Conservation (phyloP, 2,113 vertebrate genomes). For the Alces alces region DNA sequence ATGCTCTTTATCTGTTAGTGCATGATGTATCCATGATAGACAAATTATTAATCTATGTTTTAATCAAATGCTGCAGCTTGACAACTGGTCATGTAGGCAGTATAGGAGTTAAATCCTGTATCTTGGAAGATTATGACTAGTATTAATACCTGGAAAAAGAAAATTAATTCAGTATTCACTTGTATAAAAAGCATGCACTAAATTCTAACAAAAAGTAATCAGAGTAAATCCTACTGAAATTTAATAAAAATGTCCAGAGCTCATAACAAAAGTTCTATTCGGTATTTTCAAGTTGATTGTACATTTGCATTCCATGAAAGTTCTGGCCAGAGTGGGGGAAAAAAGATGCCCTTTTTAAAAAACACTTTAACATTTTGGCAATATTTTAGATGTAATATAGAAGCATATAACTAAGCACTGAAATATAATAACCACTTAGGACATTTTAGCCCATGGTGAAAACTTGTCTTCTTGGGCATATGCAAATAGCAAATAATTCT, state of each 20-base stretch:
- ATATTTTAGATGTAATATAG: not conserved
- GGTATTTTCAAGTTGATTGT: constrained; percentile 43
- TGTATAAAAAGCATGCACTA: constrained; percentile 57
- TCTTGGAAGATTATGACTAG: constrained; percentile 61
- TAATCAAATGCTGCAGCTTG: constrained; percentile 78
- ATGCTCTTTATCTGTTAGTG: constrained; percentile 83
- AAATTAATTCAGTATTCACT: constrained; percentile 65
- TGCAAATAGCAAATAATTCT: constrained; percentile 53
- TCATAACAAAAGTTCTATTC: constrained; percentile 49
- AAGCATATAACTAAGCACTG: not conserved
- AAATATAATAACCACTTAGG: constrained; percentile 57
- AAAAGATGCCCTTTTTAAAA: not conserved
- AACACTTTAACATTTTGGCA: constrained; percentile 39
- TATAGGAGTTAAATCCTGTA: constrained; percentile 73
- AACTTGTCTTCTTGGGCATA: constrained; percentile 37
- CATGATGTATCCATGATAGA: constrained; percentile 84
- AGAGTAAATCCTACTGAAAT: constrained; percentile 69
- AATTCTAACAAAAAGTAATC: constrained; percentile 61
- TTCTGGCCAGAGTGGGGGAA: not conserved
- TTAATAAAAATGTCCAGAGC: constrained; percentile 63
- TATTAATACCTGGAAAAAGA: constrained; percentile 72
- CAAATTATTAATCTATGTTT: constrained; percentile 85
- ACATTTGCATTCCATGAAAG: constrained; percentile 40
- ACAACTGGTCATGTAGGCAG: constrained; percentile 66
- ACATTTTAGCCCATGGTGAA: constrained; percentile 56